These are phyloP conservation scores for Tamias sibiricus DNA, from an alignment of 2,113 vertebrate species.

Conservation along the genomic window DNA sequence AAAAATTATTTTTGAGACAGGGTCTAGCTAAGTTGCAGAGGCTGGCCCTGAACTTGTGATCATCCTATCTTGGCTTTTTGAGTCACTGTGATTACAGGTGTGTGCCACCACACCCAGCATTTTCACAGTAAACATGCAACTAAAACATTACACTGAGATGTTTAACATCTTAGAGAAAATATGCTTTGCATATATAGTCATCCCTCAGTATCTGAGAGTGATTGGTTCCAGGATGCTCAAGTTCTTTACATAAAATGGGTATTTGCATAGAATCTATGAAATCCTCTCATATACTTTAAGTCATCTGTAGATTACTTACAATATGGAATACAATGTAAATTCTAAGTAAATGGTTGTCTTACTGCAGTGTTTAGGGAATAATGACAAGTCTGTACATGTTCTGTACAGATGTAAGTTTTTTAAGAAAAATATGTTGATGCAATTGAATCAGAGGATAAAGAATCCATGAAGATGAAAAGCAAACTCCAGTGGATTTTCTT, in stretches of 20 bases:
- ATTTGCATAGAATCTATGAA: neutral
- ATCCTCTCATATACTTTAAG: neutral
- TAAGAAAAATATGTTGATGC: neutral
- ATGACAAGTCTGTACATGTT: neutral
- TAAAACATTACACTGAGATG: neutral
- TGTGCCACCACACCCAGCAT: too few species aligned
- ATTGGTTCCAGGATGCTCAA: neutral
- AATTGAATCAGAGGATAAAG: neutral
- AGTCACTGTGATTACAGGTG: too few species aligned
- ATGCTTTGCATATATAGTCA: neutral
- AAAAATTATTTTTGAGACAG: too few species aligned
- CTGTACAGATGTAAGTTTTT: neutral
- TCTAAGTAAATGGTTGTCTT: neutral
- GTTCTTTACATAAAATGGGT: neutral
- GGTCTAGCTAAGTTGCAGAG: too few species aligned
- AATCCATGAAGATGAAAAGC: neutral
- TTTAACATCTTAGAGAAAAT: constrained; percentile 26
- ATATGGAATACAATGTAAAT: neutral
- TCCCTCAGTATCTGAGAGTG: neutral
- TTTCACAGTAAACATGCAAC: neutral
- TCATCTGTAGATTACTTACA: neutral
- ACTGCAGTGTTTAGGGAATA: neutral
- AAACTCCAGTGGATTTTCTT: neutral
- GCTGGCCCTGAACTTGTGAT: too few species aligned
- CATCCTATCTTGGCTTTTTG: too few species aligned